phyloP scores from a whole-genome alignment of 2,797 vertebrate genomes.

The Alcedo quadribrachys region DNA sequence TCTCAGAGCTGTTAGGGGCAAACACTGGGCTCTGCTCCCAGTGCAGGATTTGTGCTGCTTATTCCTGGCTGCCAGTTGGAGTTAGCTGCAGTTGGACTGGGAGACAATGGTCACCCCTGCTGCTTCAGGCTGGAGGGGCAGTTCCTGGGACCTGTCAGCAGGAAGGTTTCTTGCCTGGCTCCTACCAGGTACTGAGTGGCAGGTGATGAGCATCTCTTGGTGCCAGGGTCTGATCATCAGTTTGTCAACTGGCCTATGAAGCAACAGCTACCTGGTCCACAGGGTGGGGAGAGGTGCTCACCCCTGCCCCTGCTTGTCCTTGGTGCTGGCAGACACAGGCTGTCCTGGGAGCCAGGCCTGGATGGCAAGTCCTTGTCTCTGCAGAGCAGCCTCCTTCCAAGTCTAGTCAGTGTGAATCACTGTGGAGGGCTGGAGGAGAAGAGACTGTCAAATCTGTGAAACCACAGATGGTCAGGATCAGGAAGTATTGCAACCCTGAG shows the following conservation, averaged over 20 bases:
- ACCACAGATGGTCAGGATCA: not conserved
- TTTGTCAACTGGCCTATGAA: not conserved
- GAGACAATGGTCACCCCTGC: not conserved
- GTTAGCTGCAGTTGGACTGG: not conserved
- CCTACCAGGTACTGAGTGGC: not conserved
- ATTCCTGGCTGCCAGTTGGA: not conserved
- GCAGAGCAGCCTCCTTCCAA: slow-evolving; percentile 8
- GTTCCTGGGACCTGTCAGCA: not conserved
- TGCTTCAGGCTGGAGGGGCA: rapidly evolving
- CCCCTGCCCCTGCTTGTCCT: not conserved
- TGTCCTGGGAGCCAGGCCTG: not conserved
- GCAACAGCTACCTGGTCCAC: not conserved
- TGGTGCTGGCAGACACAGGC: not conserved
- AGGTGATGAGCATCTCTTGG: not conserved
- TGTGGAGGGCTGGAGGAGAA: not conserved
- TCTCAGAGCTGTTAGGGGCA: not conserved
- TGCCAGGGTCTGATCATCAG: not conserved
- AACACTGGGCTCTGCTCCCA: not conserved
- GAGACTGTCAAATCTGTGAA: not conserved
- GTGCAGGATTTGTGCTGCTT: not conserved
- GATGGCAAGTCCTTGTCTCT: not conserved
- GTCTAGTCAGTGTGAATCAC: not conserved
- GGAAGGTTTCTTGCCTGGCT: not conserved
- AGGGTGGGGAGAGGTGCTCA: not conserved
- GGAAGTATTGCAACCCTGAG: not conserved